A percentile compares a stretch with the other conserved stretches of the same genome.
Conservation (phyloP, 1,140 invertebrate genomes). For the Coelopa frigida region DNA sequence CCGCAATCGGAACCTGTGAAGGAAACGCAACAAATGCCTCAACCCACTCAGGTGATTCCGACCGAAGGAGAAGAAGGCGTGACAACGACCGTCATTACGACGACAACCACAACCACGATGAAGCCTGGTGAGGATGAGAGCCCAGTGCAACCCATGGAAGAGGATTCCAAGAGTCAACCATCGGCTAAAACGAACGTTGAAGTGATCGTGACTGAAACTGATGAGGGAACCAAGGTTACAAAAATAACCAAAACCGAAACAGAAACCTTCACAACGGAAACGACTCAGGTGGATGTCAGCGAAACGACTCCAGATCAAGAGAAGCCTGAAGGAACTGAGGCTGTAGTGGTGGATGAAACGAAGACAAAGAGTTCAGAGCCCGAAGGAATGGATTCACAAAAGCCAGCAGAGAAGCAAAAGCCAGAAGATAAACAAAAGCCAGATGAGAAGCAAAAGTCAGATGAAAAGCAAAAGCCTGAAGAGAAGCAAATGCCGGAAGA, state of each 20-base stretch:
- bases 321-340: too few species aligned
- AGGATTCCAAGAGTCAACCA: slow-evolving; percentile 2
- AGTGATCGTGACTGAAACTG: neutral
- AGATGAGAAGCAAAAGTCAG: too few species aligned
- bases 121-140: slow-evolving; percentile 12
- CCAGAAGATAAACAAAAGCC: too few species aligned
- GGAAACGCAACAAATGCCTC: neutral
- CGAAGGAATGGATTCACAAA: neutral
- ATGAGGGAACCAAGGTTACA: neutral
- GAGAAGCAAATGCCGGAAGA: too few species aligned
- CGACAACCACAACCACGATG: too few species aligned
- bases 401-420: slow-evolving; percentile 22
- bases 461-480: too few species aligned
- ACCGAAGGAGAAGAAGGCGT: too few species aligned
- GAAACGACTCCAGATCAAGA: too few species aligned
- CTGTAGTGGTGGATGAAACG: neutral
- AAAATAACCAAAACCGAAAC: neutral
- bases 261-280: too few species aligned
- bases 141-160: slow-evolving; percentile 4
- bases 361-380: neutral
- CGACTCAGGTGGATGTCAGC: too few species aligned
- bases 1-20: neutral
- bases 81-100: too few species aligned
- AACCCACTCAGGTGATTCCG: too few species aligned
- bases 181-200: neutral